phyloP scores from a whole-genome alignment of 2,113 vertebrate species.

The Indicator indicator region DNA sequence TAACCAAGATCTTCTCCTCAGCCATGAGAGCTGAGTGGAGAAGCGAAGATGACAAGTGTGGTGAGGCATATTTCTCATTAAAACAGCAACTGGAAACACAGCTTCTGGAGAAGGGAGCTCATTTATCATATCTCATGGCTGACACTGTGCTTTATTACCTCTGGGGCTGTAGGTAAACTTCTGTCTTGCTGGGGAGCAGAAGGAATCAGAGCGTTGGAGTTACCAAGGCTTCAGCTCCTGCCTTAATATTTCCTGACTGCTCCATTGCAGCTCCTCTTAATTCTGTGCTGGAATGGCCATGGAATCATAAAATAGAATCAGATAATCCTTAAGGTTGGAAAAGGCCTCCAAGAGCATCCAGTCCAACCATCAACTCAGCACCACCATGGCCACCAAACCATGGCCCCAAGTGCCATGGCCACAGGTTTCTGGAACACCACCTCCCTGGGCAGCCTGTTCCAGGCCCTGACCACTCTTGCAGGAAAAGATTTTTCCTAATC shows the following conservation, averaged over 20 bases:
- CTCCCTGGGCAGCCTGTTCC: too few relatives aligned
- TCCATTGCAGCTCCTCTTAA: not conserved
- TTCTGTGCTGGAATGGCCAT: too few relatives aligned
- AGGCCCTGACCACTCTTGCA: too few relatives aligned
- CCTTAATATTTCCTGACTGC: not conserved
- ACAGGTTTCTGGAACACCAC: too few relatives aligned
- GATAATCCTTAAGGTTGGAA: too few relatives aligned
- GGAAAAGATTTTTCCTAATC: too few relatives aligned
- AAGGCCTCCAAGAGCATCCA: too few relatives aligned
- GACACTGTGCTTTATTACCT: constrained; percentile 22
- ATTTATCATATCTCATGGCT: constrained; percentile 6
- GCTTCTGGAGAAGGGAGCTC: constrained; percentile 2
- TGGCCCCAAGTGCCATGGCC: too few relatives aligned
- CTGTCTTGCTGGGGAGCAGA: not conserved
- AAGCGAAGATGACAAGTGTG: not conserved
- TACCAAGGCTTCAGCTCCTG: not conserved
- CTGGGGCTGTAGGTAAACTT: constrained; percentile 7
- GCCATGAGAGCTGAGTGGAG: fast-evolving
- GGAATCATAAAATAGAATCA: too few relatives aligned
- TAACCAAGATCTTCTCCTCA: not conserved
- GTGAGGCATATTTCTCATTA: constrained; percentile 33
- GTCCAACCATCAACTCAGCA: too few relatives aligned
- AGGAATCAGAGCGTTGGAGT: not conserved
- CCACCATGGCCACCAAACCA: too few relatives aligned
- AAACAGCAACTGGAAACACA: not conserved